phyloP scores from a whole-genome alignment of 2,113 vertebrate species.

The Lepus europaeus region DNA sequence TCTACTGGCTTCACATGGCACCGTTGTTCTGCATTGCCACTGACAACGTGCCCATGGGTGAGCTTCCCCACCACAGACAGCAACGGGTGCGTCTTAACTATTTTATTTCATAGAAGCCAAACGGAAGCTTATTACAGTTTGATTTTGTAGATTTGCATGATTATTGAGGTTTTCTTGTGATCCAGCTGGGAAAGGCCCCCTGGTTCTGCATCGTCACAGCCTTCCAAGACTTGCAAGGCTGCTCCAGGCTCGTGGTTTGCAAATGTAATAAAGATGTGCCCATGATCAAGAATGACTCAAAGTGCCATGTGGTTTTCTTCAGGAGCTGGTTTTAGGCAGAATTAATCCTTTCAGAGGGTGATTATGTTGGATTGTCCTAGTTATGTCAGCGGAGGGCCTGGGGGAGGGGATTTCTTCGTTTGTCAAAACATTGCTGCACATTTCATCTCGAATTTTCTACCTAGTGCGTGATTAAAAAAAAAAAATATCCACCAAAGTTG shows the following conservation, averaged over 20 bases:
- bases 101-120: neutral
- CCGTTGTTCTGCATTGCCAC: neutral
- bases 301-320: conserved; percentile 79
- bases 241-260: neutral
- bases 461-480: conserved; percentile 80
- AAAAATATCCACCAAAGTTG: conserved; percentile 81
- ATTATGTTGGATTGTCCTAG: conserved; percentile 78
- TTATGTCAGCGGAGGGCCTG: conserved; percentile 81
- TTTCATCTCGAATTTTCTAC: conserved; percentile 83
- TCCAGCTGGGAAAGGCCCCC: neutral
- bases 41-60: neutral
- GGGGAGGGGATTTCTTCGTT: conserved; percentile 83
- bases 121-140: neutral
- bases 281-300: conserved; percentile 67
- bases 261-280: conserved; percentile 48
- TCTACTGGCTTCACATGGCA: neutral
- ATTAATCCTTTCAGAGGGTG: conserved; percentile 85
- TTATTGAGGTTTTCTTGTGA: neutral
- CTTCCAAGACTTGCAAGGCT: neutral
- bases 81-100: neutral
- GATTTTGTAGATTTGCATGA: neutral
- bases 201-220: neutral
- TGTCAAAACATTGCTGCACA: conserved; percentile 79
- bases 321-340: conserved; percentile 75
- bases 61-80: neutral